Base-by-base conservation (phyloP, 2,888 invertebrate genomes). In the Cataglyphis albicans region DNA sequence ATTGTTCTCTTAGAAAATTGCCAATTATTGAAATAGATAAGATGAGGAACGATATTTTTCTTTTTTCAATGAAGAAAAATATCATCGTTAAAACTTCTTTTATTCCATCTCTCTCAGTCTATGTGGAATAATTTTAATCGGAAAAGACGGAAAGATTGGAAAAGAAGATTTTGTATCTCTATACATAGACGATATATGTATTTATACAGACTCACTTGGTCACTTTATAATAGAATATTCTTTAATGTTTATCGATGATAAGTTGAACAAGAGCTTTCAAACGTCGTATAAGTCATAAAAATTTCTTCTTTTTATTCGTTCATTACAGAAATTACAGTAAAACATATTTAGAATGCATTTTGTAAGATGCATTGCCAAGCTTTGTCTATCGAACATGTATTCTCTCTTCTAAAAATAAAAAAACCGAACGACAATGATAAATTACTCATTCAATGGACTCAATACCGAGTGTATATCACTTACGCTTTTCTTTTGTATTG, bases 401-500 rank as follows among this genome's bases (percentile, higher is more conserved):
- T 59, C n/a, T n/a, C 6, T 64, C 21, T 35, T 29, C 18, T 21
- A n/a, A 44, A 44, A 44, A 44, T 32, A 44, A 21, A 52, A 18
- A n/a, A n/a, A 52, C 5, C 21, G 48, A 64, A 41, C 32, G 44
- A 73, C 35, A 52, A 52, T 7, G 65, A 25, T 32, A 52, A 68
- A 52, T 32, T 1, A 18, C 1, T 4, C 12, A 29, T 41, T 41
- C n/a, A n/a, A 4, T 76, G n/a, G 29, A 57, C n/a, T 29, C 32
- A 25, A 72, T 4, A 41, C 12, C 6, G 1, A 68, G 21, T 21
- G 70, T 38, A 21, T 55, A 5, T 10, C 18, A 38, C 55, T 55
- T 67, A 15, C 21, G 21, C 44, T 78, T 78, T 59, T 68, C 18
- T 35, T 57, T 21, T 21, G 32, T 59, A 59, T 72, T 32, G 55